Conservation (phyloP, 2,888 invertebrate genomes). For the Plebejus argus region DNA sequence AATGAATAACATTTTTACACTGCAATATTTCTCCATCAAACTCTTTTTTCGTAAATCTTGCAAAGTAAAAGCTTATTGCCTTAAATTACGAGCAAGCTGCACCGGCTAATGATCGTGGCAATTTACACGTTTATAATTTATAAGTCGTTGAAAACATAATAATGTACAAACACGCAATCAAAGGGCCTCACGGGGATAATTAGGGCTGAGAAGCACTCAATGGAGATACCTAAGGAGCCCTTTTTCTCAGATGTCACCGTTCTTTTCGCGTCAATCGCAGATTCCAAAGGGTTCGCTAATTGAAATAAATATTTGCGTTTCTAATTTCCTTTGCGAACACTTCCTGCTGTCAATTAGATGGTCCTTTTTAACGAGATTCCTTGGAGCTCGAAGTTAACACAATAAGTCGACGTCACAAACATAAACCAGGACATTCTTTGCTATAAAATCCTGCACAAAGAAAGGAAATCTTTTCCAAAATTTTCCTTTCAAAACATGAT, state of each 20-base stretch:
- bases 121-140: conserved; percentile 12
- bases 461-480: background rate
- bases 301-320: conserved; percentile 75
- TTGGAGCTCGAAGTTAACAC: conserved; percentile 3
- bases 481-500: background rate
- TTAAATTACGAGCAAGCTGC: background rate
- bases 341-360: conserved; percentile 48
- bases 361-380: conserved; percentile 36
- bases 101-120: conserved; percentile 2
- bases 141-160: conserved; percentile 29
- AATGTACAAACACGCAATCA: conserved; percentile 45
- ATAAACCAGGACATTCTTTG: conserved; percentile 4
- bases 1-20: background rate
- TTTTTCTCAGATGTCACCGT: conserved; percentile 71
- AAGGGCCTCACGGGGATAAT: conserved; percentile 59
- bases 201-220: conserved; percentile 64
- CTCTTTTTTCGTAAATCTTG: background rate
- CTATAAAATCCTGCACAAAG: background rate
- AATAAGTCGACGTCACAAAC: conserved; percentile 4
- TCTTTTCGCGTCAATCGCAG: conserved; percentile 71
- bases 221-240: conserved; percentile 60
- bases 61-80: background rate
- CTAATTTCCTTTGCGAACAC: conserved; percentile 60
- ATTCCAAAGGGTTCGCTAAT: conserved; percentile 57
- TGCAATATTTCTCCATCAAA: background rate